Evolutionary conservation across 2,888 invertebrate genomes (phyloP).

Genomic region (Pantelozetes paolii): DNA sequence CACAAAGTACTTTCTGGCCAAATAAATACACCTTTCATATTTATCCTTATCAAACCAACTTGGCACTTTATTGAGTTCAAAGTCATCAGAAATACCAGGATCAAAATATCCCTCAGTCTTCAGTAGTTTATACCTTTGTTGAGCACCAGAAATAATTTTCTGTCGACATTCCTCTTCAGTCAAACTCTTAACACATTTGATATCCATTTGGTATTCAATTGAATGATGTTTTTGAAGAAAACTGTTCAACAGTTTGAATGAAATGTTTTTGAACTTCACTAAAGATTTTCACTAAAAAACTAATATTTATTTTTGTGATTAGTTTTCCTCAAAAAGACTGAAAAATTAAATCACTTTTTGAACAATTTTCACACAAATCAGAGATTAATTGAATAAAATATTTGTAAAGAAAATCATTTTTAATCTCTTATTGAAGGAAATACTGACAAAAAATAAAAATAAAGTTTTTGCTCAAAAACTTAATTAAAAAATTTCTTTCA

Average conservation of each 20-base stretch:
- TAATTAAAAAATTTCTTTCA: no score
- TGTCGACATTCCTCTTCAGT: background rate
- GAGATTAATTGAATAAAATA: no score
- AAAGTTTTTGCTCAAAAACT: no score
- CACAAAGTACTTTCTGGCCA: conserved; percentile 32
- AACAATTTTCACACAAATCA: no score
- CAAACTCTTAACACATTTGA: background rate
- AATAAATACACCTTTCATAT: conserved; percentile 24
- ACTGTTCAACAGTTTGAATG: background rate
- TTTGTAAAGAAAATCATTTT: no score
- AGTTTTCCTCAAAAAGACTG: background rate
- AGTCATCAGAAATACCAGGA: conserved; percentile 18
- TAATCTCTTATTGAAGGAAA: no score
- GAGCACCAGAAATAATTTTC: background rate
- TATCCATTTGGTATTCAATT: background rate
- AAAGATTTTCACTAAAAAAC: background rate
- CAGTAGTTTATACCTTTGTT: conserved; percentile 6
- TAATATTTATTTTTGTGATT: background rate
- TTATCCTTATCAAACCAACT: conserved; percentile 39
- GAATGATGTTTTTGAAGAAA: no score
- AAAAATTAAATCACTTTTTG: background rate
- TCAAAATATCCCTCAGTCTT: conserved; percentile 10
- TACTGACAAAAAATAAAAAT: no score
- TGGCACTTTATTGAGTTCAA: conserved; percentile 24
- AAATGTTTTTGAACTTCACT: background rate